phyloP scores from a whole-genome alignment of 37 sponge, comb jelly and placozoan species.

The Ianthella basta region DNA sequence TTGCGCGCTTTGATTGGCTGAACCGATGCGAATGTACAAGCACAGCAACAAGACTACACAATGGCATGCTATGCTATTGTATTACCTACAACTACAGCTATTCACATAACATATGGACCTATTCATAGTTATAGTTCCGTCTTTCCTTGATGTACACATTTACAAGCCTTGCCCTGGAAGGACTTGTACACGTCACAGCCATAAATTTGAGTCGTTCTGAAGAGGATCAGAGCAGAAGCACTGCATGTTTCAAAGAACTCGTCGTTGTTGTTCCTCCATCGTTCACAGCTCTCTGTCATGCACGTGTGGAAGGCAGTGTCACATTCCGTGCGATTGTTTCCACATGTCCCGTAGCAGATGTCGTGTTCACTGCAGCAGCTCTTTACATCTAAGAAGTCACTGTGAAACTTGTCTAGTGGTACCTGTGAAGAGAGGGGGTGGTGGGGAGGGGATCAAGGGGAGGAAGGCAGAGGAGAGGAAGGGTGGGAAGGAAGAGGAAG shows the following conservation, averaged over 20 bases:
- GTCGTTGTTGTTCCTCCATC: not conserved
- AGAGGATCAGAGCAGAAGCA: not conserved
- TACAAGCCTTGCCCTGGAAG: not conserved
- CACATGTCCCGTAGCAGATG: constrained; percentile 12
- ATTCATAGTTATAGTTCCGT: not conserved
- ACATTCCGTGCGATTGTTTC: not conserved
- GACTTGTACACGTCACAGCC: not conserved
- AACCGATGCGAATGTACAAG: too few species aligned
- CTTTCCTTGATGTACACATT: not conserved
- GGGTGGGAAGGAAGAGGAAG: not conserved
- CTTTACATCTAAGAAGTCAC: not conserved
- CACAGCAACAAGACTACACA: too few species aligned
- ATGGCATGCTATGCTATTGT: too few species aligned
- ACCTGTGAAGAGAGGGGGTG: not conserved
- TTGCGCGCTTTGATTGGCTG: too few species aligned
- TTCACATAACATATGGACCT: too few species aligned
- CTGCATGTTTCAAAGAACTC: not conserved
- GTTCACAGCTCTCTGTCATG: not conserved
- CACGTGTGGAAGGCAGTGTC: not conserved
- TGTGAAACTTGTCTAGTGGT: not conserved
- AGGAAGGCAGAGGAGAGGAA: not conserved
- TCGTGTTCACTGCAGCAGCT: not conserved
- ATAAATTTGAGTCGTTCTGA: not conserved
- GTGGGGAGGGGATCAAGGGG: not conserved
- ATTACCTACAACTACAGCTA: too few species aligned